These are phyloP conservation scores for Bombus sylvicola DNA, from an alignment of 1,140 invertebrate genomes.

Conservation along the genomic window DNA sequence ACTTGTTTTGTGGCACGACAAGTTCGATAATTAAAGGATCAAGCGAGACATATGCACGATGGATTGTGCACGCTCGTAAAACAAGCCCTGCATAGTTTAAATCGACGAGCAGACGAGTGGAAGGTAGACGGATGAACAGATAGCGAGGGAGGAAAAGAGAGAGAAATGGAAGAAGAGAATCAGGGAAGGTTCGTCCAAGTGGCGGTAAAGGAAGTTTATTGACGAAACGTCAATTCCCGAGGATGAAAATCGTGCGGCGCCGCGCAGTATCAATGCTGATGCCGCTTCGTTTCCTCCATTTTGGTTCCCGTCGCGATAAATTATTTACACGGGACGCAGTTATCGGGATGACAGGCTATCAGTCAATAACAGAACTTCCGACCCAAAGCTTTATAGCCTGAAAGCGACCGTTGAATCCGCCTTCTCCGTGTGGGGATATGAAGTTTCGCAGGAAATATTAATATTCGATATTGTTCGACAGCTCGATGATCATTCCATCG, in stretches of 20 bases:
- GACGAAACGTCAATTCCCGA: slow-evolving; percentile 42
- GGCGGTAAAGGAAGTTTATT: slow-evolving; percentile 33
- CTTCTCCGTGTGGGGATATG: not conserved
- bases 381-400: slow-evolving; percentile 12
- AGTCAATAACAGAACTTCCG: slow-evolving; percentile 48
- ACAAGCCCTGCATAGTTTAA: slow-evolving; percentile 16
- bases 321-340: slow-evolving; percentile 44
- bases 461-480: slow-evolving; percentile 42
- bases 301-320: slow-evolving; percentile 42
- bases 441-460: slow-evolving; percentile 24
- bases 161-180: not conserved
- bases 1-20: no score
- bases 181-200: not conserved
- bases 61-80: not conserved
- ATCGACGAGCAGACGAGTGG: no score
- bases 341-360: slow-evolving; percentile 47
- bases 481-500: slow-evolving; percentile 19
- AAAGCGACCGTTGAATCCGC: not conserved
- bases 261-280: slow-evolving; percentile 1
- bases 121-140: not conserved
- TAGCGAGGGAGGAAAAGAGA: not conserved
- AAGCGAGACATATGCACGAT: not conserved
- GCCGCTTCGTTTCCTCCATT: slow-evolving; percentile 47
- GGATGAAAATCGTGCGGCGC: slow-evolving; percentile 31
- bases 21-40: slow-evolving; percentile 46